Evolutionary conservation across 2,797 vertebrate genomes (phyloP), one percentile per base, ranked within the genome.

Genomic region (Fistularia tabacaria): DNA sequence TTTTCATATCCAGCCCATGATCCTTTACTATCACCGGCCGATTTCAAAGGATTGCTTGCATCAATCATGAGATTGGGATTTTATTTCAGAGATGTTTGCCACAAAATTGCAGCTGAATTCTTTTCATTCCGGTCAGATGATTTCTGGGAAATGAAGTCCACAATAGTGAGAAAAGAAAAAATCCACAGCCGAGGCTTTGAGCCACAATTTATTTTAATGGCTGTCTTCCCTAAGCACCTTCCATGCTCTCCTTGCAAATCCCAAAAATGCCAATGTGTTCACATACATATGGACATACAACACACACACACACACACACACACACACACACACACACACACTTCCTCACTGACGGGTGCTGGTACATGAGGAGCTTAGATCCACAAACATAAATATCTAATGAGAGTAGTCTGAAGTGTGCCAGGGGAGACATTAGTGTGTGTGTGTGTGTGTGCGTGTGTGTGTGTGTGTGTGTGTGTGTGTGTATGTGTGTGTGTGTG

Each of bases 311-410:
- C 42, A 44, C 41, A 51, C 47, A 51, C 48, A 59, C 39, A 38
- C 56, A 38, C 50, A 40, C 36, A 45, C 63, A 51, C 48, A 47
- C 43, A 50, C 14, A 48, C 12, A 61, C 50, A 42, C 49, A 25
- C 49, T 37, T 37, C 25, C 43, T 57, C 36, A 15, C 59, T 62
- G 59, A 68, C 66, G 49, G 40, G 59, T 55, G 71, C 36, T 36
- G 67, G 59, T 73, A 69, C 73, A 70, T 60, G 50, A 54, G 60
- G 45, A 50, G 61, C 62, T 65, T 53, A 62, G 41, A 62, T 62
- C 64, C 50, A 63, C 69, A 72, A 63, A 73, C 66, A 63, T 69
- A 66, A 65, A 76, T 72, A 72, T 64, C 53, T 73, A 66, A 76
- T 76, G 69, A 65, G 68, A 57, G 45, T 37, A 42, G 61, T 72